Evolutionary conservation across 2,888 invertebrate species (phyloP), one percentile per base, ranked within the genome.

Genomic region (Metalampra italica): DNA sequence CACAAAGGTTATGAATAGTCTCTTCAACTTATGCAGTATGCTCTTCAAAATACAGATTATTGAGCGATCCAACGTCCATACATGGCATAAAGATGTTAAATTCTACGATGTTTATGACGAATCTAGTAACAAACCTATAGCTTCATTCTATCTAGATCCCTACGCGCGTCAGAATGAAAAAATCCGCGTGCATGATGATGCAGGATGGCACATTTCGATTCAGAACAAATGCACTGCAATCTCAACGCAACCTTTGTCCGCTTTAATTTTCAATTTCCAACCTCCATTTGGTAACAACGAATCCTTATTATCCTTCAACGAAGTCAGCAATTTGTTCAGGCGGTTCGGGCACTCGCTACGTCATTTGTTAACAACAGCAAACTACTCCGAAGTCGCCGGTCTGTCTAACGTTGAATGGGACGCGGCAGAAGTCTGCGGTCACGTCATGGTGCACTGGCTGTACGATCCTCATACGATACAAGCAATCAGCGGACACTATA

Each of bases 371-470:
- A 96, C 97, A 0, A 93, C 92, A 67, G 93, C 94, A 0, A 93
- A 94, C 12, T 96, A 96, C 77, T 92, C 94, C 0, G 97, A 97
- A 75, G 92, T 97, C 0, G 93, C 97, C 2, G 98, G 98, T 0
- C 82, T 95, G 15, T 94, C 94, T 0, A 96, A 96, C 74, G 92
- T 98, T 0, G 98, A 98, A 86, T 97, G 97, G 97, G 99, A 99
- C 79, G 95, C 96, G 0, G 94, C 95, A 0, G 94, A 95, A 70
- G 92, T 97, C 0, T 94, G 95, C 53, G 94, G 96, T 0, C 91
- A 95, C 62, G 95, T 98, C 47, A 92, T 98, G 92, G 90, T 92
- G 0, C 93, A 94, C 70, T 97, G 96, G 93, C 79, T 96, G 7
- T 93, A 93, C 56, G 93, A 95, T 60, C 90, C 92, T 0, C 68